phyloP scores from a whole-genome alignment of 2,113 vertebrate genomes.

The Ceyx margarethae region DNA sequence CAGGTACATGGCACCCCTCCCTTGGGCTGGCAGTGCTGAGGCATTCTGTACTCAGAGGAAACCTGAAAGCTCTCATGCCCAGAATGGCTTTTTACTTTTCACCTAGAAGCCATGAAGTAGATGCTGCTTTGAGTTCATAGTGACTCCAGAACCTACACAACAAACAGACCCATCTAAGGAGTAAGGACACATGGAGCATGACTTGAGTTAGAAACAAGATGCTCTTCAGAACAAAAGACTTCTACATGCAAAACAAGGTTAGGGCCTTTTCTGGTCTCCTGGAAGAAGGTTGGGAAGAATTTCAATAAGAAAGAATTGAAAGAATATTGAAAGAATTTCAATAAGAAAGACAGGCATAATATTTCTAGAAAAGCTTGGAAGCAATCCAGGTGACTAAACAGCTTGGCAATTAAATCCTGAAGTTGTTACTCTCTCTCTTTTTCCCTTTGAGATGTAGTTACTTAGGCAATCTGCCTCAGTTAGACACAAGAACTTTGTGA shows the following conservation, averaged over 20 bases:
- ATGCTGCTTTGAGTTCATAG: not conserved
- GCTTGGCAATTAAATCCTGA: constrained; percentile 8
- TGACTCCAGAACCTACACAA: not conserved
- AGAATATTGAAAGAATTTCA: not conserved
- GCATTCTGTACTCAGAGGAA: not conserved
- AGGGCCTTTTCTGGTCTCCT: not conserved
- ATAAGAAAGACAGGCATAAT: not conserved
- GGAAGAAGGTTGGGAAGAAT: not conserved
- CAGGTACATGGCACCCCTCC: not conserved
- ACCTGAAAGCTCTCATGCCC: not conserved
- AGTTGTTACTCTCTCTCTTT: not conserved
- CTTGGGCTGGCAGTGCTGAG: not conserved
- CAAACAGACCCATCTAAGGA: not conserved
- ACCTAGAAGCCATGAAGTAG: not conserved
- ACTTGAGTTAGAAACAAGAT: not conserved
- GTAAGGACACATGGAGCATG: not conserved
- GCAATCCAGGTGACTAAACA: not conserved
- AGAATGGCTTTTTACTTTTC: not conserved
- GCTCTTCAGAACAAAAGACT: not conserved
- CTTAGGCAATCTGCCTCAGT: not conserved
- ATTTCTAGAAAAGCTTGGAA: not conserved
- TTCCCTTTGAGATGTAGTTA: not conserved
- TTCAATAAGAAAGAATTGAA: not conserved
- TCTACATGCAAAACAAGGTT: not conserved
- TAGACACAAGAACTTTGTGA: not conserved